These are phyloP conservation scores for Leptinotarsa tumamoca DNA, from an alignment of 2,888 invertebrate genomes.

Conservation along the genomic window DNA sequence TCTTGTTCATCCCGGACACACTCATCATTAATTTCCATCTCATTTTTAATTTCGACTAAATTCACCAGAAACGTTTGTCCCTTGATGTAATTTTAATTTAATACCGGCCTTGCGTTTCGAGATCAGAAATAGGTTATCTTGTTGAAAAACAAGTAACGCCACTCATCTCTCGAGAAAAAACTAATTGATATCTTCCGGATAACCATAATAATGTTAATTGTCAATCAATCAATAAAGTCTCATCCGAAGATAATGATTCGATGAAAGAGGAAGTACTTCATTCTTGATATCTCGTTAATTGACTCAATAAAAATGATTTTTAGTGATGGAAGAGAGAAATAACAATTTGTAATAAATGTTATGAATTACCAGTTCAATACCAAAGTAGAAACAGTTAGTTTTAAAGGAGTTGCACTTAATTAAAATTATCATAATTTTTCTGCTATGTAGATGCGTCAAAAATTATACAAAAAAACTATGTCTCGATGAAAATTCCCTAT, in stretches of 20 bases:
- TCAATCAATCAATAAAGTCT: constrained; percentile 3
- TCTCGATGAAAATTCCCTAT: too few relatives aligned
- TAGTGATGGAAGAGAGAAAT: background rate
- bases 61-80: too few relatives aligned
- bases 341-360: background rate
- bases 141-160: background rate
- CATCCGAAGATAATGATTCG: background rate
- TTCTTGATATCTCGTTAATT: background rate
- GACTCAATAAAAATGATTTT: background rate
- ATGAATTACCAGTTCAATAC: too few relatives aligned
- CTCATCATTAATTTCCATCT: too few relatives aligned
- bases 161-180: background rate
- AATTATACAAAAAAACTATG: too few relatives aligned
- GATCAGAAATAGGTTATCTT: background rate
- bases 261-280: background rate
- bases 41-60: too few relatives aligned
- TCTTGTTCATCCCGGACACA: too few relatives aligned
- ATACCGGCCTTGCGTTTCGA: background rate
- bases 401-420: too few relatives aligned
- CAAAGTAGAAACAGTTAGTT: too few relatives aligned
- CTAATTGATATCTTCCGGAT: constrained; percentile 11
- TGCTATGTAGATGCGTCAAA: too few relatives aligned
- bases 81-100: too few relatives aligned
- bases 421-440: too few relatives aligned
- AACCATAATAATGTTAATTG: constrained; percentile 3